Percentiles rank a stretch among this genome's conserved stretches.
Evolutionary conservation across 2,797 vertebrate species (phyloP).

Genomic region (Cynodonichthys magdalenae): DNA sequence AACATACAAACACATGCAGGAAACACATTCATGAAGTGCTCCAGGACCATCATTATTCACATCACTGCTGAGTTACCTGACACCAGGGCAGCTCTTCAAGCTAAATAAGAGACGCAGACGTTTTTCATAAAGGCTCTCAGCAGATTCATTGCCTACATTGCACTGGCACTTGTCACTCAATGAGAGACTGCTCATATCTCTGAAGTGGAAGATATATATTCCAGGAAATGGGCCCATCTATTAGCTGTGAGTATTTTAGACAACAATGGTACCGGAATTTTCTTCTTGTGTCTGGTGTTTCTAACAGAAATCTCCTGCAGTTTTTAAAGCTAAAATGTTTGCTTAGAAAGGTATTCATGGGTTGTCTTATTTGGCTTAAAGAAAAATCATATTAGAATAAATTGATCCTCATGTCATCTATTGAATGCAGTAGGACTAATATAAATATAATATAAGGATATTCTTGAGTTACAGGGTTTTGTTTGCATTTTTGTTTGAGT

Average conservation of each 20-base stretch:
- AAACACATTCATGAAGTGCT: slow-evolving; percentile 29
- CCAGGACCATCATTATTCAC: slow-evolving; percentile 54
- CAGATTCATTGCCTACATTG: slow-evolving; percentile 40
- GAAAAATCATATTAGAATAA: slow-evolving; percentile 16
- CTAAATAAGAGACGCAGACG: slow-evolving; percentile 47
- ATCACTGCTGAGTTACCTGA: slow-evolving; percentile 28
- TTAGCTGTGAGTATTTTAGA: slow-evolving; percentile 28
- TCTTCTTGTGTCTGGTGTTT: slow-evolving; percentile 19
- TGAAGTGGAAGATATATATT: slow-evolving; percentile 46
- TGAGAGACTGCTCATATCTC: slow-evolving; percentile 45
- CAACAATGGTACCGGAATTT: slow-evolving; percentile 25
- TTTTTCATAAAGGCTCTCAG: slow-evolving; percentile 52
- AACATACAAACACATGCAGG: slow-evolving; percentile 37
- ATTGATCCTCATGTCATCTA: background rate
- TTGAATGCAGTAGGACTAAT: slow-evolving; percentile 2
- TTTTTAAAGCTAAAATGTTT: slow-evolving; percentile 21
- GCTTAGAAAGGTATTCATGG: slow-evolving; percentile 11
- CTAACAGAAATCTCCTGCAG: slow-evolving; percentile 35
- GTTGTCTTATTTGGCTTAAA: slow-evolving; percentile 6
- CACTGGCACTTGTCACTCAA: slow-evolving; percentile 40
- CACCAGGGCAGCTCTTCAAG: slow-evolving; percentile 37
- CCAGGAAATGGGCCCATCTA: slow-evolving; percentile 44
- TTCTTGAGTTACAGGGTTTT: background rate
- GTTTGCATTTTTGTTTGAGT: too few relatives aligned
- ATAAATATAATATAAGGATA: background rate